A percentile compares a stretch with the other conserved stretches of the same genome.
Evolutionary conservation across 1,140 invertebrate species (phyloP).

Genomic region (Oscheius sp.): DNA sequence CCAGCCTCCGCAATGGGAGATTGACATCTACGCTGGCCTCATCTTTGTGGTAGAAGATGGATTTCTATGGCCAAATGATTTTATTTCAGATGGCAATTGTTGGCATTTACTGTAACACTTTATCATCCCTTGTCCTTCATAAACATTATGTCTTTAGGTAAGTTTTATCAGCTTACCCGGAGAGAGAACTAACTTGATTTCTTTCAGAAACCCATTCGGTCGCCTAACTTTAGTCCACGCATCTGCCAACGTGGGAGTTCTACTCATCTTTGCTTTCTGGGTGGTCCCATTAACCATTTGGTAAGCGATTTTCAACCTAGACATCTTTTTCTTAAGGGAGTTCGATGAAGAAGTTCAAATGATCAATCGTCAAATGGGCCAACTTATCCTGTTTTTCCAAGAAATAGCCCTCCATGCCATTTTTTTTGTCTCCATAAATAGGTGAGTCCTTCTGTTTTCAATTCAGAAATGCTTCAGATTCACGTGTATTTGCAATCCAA

Average conservation of each 20-base stretch:
- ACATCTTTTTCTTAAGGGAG: not conserved
- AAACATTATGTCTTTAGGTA: constrained; percentile 3
- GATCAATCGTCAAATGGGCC: not conserved
- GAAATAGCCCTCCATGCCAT: not conserved
- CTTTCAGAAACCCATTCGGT: not conserved
- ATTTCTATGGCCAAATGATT: too few species aligned
- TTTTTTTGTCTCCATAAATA: not conserved
- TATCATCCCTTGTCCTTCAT: not conserved
- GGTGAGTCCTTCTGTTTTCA: not conserved
- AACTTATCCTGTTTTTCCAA: not conserved
- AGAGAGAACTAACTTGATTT: too few species aligned
- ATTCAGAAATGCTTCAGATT: not conserved
- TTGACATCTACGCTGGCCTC: too few species aligned
- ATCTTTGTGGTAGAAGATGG: too few species aligned
- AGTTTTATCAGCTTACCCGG: not conserved
- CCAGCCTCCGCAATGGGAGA: too few species aligned
- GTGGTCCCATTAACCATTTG: not conserved
- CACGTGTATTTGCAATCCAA: not conserved
- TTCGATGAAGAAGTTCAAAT: not conserved
- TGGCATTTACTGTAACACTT: not conserved
- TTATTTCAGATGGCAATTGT: not conserved
- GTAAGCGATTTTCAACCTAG: not conserved
- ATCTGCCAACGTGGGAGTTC: not conserved
- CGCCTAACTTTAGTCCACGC: not conserved
- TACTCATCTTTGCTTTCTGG: not conserved